Base-by-base conservation (phyloP, 2,113 vertebrate species). In the Taxidea taxus region DNA sequence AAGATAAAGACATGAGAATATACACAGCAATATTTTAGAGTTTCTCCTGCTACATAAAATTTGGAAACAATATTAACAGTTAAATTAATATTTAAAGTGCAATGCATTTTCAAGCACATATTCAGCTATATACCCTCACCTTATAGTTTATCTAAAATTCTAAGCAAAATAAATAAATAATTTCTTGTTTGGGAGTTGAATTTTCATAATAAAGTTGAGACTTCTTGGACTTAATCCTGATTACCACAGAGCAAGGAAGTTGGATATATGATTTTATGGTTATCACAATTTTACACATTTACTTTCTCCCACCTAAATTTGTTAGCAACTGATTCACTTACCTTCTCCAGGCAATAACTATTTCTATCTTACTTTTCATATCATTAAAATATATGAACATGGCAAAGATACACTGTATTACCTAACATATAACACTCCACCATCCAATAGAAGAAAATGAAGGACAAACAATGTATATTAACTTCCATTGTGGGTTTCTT, bases 1-100 rank as follows among this genome's bases (percentile, higher is more conserved):
- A 98, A 98, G 97, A 96, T 42, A 98, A 98, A 96, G 88, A 97
- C 98, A 98, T 96, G 82, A 91, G 89, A 98, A 97, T 90, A 89
- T 72, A 98, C 75, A 72, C 75, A 92, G 94, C 75, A 96, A 70
- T 54, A 39, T 11, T 92, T 93, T 88, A 91, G 72, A 91, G 72
- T 92, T 90, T 70, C 47, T n/a, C 42, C 42, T 83, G n/a, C 44
- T 47, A 90, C 9, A 82, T 21, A 72, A 54, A 91, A 78, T 87
- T 31, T 87, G 97, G 86, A 91, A 58, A 94, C 90, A 98, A 97
- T 37, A 8, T 70, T 88, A 60, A 60, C 25, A 93, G 49, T 60
- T 60, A 58, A 81, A 64, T 70, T 75, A 95, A 80, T 64, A 10
- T 47, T 85, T 70, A 85, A 88, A 93, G 18, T n/a, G 0, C 27